Evolutionary conservation across 2,797 vertebrate species (phyloP), one percentile per base, ranked within the genome.

Genomic region (Cryptoblepharus egeriae): DNA sequence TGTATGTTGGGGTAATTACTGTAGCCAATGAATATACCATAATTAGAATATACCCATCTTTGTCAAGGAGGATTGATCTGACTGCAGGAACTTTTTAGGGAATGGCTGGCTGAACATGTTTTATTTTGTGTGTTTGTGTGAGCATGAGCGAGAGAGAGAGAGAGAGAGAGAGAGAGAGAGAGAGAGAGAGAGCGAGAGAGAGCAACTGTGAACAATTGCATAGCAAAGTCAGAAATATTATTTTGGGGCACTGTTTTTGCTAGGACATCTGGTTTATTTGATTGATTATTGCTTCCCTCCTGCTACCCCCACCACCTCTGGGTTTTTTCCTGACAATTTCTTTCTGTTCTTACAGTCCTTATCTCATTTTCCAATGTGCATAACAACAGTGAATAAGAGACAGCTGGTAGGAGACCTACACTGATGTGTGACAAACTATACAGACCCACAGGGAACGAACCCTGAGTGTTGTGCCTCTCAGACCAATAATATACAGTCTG

Each of bases 341-440:
- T 20, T 22, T 30, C 18, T 10, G 2, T 70, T 67, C 22, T 52
- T 77, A 13, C 42, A 67, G 22, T 45, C 7, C 60, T 64, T 64
- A 77, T 49, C 28, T 60, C 52, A 42, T 60, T 79, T 58, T 58
- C 37, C 42, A 37, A 20, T 37, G 39, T 70, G 26, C 39, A 52
- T 63, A 77, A 69, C 20, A n/a, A 63, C 16, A 82, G 16, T 63
- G 57, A 76, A 39, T 55, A 26, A 28, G 7, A 15, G 39, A 70
- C 52, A 82, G 57, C 65, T 82, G 64, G n/a, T 61, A 35, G 70
- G 30, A 68, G 58, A 64, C 13, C 30, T 63, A 70, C 24, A 45
- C 28, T 74, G 24, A 49, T 77, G 18, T 69, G 58, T 61, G 30
- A 72, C 32, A 80, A 64, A 28, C 37, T 73, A 80, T 35, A 80